Conservation (phyloP, 2,888 invertebrate genomes). For the Latheticus oryzae region DNA sequence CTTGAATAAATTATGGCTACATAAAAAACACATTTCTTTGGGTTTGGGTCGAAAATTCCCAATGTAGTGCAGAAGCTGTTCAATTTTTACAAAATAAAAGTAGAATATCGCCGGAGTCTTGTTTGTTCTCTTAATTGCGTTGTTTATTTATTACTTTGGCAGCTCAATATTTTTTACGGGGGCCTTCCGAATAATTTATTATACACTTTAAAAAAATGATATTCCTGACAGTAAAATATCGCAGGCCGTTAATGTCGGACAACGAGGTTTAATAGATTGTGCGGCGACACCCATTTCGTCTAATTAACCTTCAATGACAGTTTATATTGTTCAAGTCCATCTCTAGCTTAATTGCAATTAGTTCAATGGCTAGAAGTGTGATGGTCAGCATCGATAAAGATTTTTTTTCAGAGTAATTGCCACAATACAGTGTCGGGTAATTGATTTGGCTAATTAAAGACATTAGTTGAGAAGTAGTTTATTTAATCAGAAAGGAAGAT, state of each 20-base stretch:
- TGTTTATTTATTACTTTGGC: conserved; percentile 56
- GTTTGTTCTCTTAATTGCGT: conserved; percentile 59
- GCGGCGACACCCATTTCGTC: conserved; percentile 33
- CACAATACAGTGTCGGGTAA: conserved; percentile 39
- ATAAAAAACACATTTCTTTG: conserved; percentile 40
- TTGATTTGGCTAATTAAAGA: conserved; percentile 46
- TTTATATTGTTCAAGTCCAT: conserved; percentile 28
- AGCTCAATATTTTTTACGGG: conserved; percentile 53
- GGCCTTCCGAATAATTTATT: conserved; percentile 47
- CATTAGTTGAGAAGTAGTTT: conserved; percentile 43
- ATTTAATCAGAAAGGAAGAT: conserved; percentile 40
- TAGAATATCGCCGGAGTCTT: conserved; percentile 47
- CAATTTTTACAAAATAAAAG: conserved; percentile 39
- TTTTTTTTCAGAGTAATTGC: conserved; percentile 37
- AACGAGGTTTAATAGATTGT: conserved; percentile 38
- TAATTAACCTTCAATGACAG: conserved; percentile 36
- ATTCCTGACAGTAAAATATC: conserved; percentile 49
- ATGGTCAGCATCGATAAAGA: conserved; percentile 35
- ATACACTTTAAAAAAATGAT: conserved; percentile 48
- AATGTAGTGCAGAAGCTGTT: conserved; percentile 29
- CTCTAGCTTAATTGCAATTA: conserved; percentile 30
- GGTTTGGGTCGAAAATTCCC: conserved; percentile 10
- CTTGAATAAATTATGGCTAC: conserved; percentile 37
- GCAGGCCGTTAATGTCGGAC: conserved; percentile 40
- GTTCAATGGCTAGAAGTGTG: conserved; percentile 29